These are phyloP conservation scores for Drosophila gaucha DNA, from an alignment of 2,888 invertebrate genomes.

Conservation along the genomic window DNA sequence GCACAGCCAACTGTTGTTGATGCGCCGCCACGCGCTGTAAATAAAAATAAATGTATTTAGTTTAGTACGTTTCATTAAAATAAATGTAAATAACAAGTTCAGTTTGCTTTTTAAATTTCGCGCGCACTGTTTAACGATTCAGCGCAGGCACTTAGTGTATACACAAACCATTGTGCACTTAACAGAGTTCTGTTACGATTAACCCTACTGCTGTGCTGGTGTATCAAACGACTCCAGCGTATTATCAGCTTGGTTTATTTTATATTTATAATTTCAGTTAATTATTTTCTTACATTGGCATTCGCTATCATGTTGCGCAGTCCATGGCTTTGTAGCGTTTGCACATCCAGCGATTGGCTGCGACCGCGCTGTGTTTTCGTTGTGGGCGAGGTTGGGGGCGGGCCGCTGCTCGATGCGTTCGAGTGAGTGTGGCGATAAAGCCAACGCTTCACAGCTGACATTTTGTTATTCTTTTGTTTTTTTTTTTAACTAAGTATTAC, in stretches of 20 bases:
- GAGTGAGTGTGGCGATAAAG: constrained; percentile 82
- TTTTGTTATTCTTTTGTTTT: constrained; percentile 38
- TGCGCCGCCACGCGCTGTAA: constrained; percentile 90
- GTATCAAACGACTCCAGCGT: background rate
- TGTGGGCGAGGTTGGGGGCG: constrained; percentile 68
- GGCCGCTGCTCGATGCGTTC: constrained; percentile 59
- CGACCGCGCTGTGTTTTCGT: constrained; percentile 81
- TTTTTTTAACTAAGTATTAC: constrained; percentile 12
- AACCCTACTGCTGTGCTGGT: background rate
- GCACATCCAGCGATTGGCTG: constrained; percentile 84
- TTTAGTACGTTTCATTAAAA: background rate
- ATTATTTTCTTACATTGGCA: constrained; percentile 71
- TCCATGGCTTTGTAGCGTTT: constrained; percentile 83
- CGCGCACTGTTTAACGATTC: constrained; percentile 26
- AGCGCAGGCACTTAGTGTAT: constrained; percentile 20
- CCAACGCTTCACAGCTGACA: constrained; percentile 84
- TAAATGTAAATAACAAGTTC: background rate
- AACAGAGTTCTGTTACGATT: constrained; percentile 33
- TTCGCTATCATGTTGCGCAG: constrained; percentile 82
- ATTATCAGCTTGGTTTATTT: background rate
- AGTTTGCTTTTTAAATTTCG: constrained; percentile 13
- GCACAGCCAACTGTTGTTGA: constrained; percentile 87
- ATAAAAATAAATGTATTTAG: constrained; percentile 70
- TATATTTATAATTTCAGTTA: background rate
- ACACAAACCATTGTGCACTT: constrained; percentile 33